phyloP scores from a whole-genome alignment of 1,140 invertebrate genomes.

The Dendroctonus valens region DNA sequence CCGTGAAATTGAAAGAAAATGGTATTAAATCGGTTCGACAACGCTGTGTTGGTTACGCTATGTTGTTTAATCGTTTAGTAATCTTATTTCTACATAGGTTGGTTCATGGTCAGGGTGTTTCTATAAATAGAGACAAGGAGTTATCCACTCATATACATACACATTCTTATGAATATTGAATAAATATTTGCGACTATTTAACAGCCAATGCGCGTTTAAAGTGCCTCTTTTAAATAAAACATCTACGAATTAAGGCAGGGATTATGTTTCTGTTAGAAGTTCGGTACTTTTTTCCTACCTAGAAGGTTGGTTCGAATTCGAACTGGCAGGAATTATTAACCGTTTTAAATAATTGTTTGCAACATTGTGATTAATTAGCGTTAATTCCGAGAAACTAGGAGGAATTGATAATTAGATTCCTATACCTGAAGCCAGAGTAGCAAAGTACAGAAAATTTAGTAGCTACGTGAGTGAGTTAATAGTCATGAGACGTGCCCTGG shows the following conservation, averaged over 20 bases:
- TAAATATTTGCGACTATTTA: slow-evolving; percentile 26
- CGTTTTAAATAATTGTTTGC: not conserved
- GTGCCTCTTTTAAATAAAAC: slow-evolving; percentile 7
- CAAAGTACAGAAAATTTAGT: too few species aligned
- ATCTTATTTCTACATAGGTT: slow-evolving; percentile 31
- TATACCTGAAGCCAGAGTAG: too few species aligned
- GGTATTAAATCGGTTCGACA: slow-evolving; percentile 8
- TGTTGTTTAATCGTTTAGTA: slow-evolving; percentile 28
- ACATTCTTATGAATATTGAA: slow-evolving; percentile 32
- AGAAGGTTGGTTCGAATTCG: not conserved
- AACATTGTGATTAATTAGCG: not conserved
- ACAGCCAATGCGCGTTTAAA: slow-evolving; percentile 16
- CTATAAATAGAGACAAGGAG: slow-evolving; percentile 32
- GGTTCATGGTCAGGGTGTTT: slow-evolving; percentile 32
- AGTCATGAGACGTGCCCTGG: too few species aligned
- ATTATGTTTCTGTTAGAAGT: too few species aligned
- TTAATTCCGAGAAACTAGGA: not conserved
- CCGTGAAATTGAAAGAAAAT: not conserved
- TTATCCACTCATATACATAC: slow-evolving; percentile 29
- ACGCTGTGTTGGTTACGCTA: slow-evolving; percentile 9
- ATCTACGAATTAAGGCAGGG: not conserved
- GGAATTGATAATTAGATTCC: too few species aligned
- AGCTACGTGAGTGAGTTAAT: too few species aligned
- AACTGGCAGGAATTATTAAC: not conserved
- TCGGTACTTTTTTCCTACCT: not conserved